Base-by-base conservation (phyloP, 2,888 invertebrate species). In the Conops quadrifasciatus region DNA sequence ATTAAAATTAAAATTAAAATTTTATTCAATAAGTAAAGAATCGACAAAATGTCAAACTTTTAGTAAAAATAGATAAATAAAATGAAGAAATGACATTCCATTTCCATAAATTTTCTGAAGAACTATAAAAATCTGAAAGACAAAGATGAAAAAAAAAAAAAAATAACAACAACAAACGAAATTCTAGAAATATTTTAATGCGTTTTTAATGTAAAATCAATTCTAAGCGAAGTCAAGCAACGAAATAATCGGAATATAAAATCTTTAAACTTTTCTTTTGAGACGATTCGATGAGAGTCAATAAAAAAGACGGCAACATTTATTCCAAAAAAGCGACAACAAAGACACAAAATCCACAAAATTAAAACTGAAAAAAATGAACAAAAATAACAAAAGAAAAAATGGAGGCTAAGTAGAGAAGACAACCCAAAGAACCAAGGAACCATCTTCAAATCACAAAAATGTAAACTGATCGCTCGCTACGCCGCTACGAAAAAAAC, bases 201-300 rank as follows among this genome's bases (percentile, higher is more conserved):
- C 69, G 69, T 73, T 77, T 79, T 80, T 81, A 76, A 81, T 79
- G 80, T 74, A 74, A 73, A 79, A 75, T 80, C 79, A 78, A 76
- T 78, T 65, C 67, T 68, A 68, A 62, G 26, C 26, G 30, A 49
- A 66, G 68, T 56, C 56, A 62, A 36, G 5, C 36, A 36, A 64
- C 60, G 51, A 69, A 60, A 51, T 36, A n/a, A 51, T 62, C 68
- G n/a, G 62, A 68, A 68, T 68, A 59, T 49, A 60, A 47, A 51
- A 60, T 36, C 21, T 30, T 28, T 9, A 30, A 51, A 36, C 21
- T 53, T 30, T 51, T 49, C 19, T 51, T 53, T 62, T 49, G 43
- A 51, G 36, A 19, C 28, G 11, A 49, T 62, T 68, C 51, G 51
- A 68, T 68, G 68, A 7, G 36, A 36, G 36, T 28, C 68, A 62